Evolutionary conservation across 2,113 vertebrate genomes (phyloP), one percentile per base, ranked within the genome.

Genomic region (Oriolus oriolus): DNA sequence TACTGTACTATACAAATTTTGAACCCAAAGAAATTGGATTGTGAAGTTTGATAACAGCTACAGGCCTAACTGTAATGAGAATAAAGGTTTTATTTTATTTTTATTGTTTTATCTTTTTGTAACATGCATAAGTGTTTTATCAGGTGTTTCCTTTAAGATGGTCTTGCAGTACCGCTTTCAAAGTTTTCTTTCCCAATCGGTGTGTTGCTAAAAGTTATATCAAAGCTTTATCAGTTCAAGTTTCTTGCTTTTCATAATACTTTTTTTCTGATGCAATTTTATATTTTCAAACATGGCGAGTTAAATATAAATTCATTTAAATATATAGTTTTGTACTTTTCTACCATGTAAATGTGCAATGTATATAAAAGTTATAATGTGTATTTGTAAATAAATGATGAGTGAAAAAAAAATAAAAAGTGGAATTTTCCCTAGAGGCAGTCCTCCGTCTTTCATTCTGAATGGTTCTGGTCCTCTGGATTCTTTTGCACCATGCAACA

Each of bases 241-340:
- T 98, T 98, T 98, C 98, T 98, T 98, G 98, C 97, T 98, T 98
- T 98, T 98, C 98, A 98, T 98, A 98, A 97, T 98, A 98, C 98
- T 97, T 98, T 98, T 98, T 98, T 98, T 98, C 99, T 98, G 98
- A 98, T 98, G 98, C 95, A 98, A 98, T 98, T 98, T 98, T 98
- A 98, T 98, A 98, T 98, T 98, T 99, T 99, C 98, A 98, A 99
- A 98, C 98, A 99, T 99, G 99, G 98, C 97, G 98, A 99, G 98
- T 99, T 98, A 99, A 99, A 99, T 99, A 99, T 99, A 99, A 99
- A 99, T 99, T 99, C 99, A 99, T 99, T 99, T 99, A 99, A 99
- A 99, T 99, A 99, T 99, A 99, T 99, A 99, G 99, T 99, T 99
- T 99, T 99, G 99, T 99, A 99, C 99, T 99, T 99, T 99, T 99